phyloP scores from a whole-genome alignment of 2,113 vertebrate genomes.

The Poeciliopsis occidentalis region DNA sequence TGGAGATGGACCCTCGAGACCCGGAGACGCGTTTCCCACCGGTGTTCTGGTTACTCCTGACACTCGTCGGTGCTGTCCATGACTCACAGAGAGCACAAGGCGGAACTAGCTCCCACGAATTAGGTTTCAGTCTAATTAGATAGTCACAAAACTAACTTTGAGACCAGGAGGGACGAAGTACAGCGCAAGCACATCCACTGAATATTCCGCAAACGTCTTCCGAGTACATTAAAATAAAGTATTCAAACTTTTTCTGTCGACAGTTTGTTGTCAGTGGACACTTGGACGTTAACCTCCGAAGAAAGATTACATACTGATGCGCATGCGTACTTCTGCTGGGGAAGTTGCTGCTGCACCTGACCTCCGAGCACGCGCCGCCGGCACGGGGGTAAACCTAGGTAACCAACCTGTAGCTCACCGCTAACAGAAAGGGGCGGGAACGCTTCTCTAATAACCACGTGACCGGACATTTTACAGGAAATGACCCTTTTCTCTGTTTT shows the following conservation, averaged over 20 bases:
- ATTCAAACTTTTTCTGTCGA: constrained; percentile 9
- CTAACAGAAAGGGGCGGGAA: too few relatives aligned
- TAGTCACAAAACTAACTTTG: constrained; percentile 21
- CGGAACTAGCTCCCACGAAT: constrained; percentile 60
- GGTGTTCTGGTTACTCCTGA: constrained; percentile 39
- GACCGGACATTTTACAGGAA: too few relatives aligned
- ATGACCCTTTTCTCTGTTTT: too few relatives aligned
- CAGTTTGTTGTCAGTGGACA: constrained; percentile 11
- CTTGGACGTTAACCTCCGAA: constrained; percentile 8
- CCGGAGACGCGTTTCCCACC: neutral
- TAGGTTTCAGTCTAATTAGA: neutral
- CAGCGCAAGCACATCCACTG: fast-evolving
- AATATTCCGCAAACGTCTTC: fast-evolving
- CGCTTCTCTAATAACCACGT: too few relatives aligned
- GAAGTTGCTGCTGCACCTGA: too few relatives aligned
- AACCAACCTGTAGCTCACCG: neutral
- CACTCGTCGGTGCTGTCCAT: constrained; percentile 43
- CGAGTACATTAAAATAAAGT: neutral
- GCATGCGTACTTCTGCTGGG: constrained; percentile 44
- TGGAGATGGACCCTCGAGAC: neutral
- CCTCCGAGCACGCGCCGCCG: too few relatives aligned
- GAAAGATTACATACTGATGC: constrained; percentile 45
- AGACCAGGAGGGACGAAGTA: fast-evolving
- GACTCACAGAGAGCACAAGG: constrained; percentile 2
- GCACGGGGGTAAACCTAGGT: neutral